Conservation (phyloP, 2,797 vertebrate genomes). For the Gadopsis bispinosus region DNA sequence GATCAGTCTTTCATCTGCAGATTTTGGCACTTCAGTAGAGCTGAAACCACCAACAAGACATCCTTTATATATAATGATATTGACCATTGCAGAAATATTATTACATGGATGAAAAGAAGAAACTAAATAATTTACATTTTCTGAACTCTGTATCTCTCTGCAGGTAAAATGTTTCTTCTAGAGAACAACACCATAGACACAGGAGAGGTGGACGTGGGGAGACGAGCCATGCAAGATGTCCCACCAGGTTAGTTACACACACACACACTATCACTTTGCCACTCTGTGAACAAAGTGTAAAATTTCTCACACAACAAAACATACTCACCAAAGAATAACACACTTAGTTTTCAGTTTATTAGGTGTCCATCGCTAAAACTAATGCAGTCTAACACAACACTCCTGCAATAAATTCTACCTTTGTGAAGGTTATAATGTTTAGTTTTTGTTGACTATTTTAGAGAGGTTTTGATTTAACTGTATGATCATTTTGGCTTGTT, state of each 20-base stretch:
- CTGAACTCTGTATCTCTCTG: conserved; percentile 15
- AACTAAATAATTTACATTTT: neutral
- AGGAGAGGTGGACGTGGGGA: conserved; percentile 95
- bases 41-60: neutral
- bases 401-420: neutral
- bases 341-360: neutral
- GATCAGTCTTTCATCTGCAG: neutral
- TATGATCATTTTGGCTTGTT: neutral
- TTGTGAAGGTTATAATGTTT: neutral
- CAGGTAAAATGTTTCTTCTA: conserved; percentile 93
- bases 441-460: neutral
- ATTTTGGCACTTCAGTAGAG: neutral
- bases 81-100: neutral
- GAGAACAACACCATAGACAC: conserved; percentile 99
- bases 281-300: neutral
- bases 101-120: neutral
- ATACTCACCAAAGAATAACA: neutral
- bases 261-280: neutral
- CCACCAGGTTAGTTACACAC: conserved; percentile 82
- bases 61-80: neutral
- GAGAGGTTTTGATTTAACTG: neutral
- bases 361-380: neutral
- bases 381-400: neutral
- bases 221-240: conserved; percentile 92
- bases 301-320: neutral